Evolutionary conservation across 2,888 invertebrate species (phyloP), one percentile per base, ranked within the genome.

Genomic region (Drosophila paramelanica): DNA sequence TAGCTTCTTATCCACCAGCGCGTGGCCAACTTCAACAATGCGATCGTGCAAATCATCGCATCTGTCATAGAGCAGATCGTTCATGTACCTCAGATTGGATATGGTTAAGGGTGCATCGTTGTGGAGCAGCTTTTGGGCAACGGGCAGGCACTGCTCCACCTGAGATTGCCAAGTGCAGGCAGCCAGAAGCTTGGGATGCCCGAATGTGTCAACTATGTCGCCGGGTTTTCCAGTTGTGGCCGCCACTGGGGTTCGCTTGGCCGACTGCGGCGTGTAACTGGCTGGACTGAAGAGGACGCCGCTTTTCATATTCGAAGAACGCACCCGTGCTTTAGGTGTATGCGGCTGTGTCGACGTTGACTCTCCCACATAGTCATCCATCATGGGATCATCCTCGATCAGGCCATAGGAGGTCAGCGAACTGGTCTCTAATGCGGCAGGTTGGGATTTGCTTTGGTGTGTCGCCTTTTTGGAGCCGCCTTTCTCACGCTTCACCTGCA

Each of bases 141-240:
- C 91, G 53, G 90, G 92, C 25, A 92, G 73, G 49, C 85, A 56
- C 20, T 83, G 89, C 36, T 81, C 76, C 27, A 80, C 59, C 31
- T 74, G 64, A 8, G 89, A 81, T 38, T 88, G 80, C 92, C 93
- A 93, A 5, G 79, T 79, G 38, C 88, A 86, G 17, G 80, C 77
- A 5, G 93, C 91, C 60, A 94, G 85, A 17, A 94, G 89, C 64
- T 92, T 91, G n/a, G 94, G 93, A 78, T 94, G 93, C 1, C 95
- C 95, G 87, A 93, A 94, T 3, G 94, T 93, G 81, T 94, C 94
- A 23, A 96, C 93, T 13, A 95, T 93, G 55, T 94, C 94, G 2
- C 96, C 95, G 43, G 94, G 93, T 52, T 81, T 39, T 8, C 88
- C 89, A 0, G 53, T 27, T 5, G 55, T 52, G 7, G 46, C 47